Evolutionary conservation across 2,888 invertebrate species (phyloP).

Genomic region (Coenonympha arcania): DNA sequence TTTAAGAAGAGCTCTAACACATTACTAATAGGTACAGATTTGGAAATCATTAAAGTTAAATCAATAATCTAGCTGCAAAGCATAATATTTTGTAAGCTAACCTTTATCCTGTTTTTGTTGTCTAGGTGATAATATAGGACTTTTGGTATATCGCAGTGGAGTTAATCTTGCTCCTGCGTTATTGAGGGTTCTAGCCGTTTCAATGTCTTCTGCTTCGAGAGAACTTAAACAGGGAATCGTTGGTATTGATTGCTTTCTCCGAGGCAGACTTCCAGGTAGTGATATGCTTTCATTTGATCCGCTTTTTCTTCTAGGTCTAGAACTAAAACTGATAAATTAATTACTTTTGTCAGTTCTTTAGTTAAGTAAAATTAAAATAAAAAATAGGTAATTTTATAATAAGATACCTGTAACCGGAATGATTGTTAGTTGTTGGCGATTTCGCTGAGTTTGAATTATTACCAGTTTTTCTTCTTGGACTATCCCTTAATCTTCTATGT

Average conservation of each 20-base stretch:
- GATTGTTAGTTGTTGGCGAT: slow-evolving; percentile 68
- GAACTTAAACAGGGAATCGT: slow-evolving; percentile 65
- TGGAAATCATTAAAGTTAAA: not conserved
- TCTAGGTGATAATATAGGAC: slow-evolving; percentile 70
- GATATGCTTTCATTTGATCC: slow-evolving; percentile 77
- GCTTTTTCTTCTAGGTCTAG: slow-evolving; percentile 64
- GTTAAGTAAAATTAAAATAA: not conserved
- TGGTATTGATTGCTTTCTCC: slow-evolving; percentile 75
- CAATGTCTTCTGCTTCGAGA: slow-evolving; percentile 69
- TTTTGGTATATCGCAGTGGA: slow-evolving; percentile 62
- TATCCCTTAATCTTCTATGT: slow-evolving; percentile 77
- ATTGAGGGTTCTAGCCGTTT: slow-evolving; percentile 64
- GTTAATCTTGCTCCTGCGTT: slow-evolving; percentile 66
- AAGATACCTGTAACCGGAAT: slow-evolving; percentile 59
- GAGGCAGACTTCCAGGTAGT: slow-evolving; percentile 76
- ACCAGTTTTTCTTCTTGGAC: slow-evolving; percentile 78
- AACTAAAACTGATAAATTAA: slow-evolving; percentile 22
- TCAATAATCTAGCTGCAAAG: not conserved
- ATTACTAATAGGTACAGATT: not conserved
- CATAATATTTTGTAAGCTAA: slow-evolving; percentile 24
- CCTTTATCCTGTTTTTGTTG: slow-evolving; percentile 65
- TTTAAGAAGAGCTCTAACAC: not conserved
- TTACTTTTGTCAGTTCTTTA: not conserved
- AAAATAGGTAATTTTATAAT: not conserved
- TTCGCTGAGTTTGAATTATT: slow-evolving; percentile 68